phyloP scores from a whole-genome alignment of 2,888 invertebrate genomes.

The Tenthredo notha region DNA sequence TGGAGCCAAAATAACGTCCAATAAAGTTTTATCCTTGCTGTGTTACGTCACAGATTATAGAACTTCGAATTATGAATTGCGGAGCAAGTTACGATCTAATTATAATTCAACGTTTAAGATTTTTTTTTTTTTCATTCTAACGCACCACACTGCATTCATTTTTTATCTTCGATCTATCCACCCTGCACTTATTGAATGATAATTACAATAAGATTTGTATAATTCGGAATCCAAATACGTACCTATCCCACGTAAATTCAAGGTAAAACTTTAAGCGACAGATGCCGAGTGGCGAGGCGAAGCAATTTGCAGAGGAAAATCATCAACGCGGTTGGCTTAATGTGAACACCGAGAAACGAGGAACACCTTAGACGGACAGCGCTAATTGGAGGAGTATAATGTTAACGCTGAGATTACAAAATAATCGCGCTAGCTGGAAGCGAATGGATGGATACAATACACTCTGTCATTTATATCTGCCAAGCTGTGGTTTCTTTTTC shows the following conservation, averaged over 20 bases:
- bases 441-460: constrained; percentile 17
- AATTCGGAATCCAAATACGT: background rate
- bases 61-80: background rate
- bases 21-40: background rate
- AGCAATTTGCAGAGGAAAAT: constrained; percentile 50
- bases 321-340: constrained; percentile 44
- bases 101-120: background rate
- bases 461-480: constrained; percentile 1
- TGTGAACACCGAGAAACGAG: constrained; percentile 48
- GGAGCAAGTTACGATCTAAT: background rate
- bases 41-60: background rate
- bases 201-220: background rate
- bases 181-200: constrained; percentile 15
- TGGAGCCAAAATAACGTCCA: constrained; percentile 22
- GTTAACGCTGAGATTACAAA: constrained; percentile 51
- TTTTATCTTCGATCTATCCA: background rate
- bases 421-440: constrained; percentile 28
- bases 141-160: background rate
- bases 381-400: constrained; percentile 52
- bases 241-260: background rate
- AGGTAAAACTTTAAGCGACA: constrained; percentile 33
- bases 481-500: background rate
- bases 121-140: background rate
- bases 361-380: constrained; percentile 51
- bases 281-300: constrained; percentile 12